phyloP scores from a whole-genome alignment of 1,140 invertebrate species.

The Brachionus sp. region DNA sequence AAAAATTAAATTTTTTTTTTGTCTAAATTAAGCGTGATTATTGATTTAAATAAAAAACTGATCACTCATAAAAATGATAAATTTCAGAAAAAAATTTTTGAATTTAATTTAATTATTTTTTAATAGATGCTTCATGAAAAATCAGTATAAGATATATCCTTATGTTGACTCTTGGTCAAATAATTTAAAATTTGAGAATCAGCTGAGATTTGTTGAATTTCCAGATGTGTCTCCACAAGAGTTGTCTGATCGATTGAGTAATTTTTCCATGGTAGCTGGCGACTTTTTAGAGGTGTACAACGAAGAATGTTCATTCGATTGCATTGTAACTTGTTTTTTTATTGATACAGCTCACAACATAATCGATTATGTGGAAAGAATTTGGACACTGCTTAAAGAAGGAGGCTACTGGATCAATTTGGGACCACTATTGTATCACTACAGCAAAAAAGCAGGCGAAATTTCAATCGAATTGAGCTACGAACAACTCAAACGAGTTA shows the following conservation, averaged over 20 bases:
- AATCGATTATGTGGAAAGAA: slow-evolving; percentile 87
- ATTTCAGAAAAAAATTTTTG: too few species aligned
- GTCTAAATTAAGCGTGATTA: too few species aligned
- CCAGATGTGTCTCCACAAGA: slow-evolving; percentile 76
- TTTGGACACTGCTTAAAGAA: slow-evolving; percentile 83
- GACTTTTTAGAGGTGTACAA: slow-evolving; percentile 77
- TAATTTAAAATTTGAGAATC: slow-evolving; percentile 74
- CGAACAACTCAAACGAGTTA: slow-evolving; percentile 73
- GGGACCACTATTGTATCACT: slow-evolving; percentile 91
- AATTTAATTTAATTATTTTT: too few species aligned
- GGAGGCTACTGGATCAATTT: slow-evolving; percentile 67
- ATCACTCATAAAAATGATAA: not conserved
- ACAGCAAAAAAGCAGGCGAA: slow-evolving; percentile 79
- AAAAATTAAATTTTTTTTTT: too few species aligned
- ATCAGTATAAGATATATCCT: slow-evolving; percentile 73
- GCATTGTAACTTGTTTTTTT: slow-evolving; percentile 93
- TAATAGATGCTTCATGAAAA: slow-evolving; percentile 63
- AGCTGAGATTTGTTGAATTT: slow-evolving; percentile 73
- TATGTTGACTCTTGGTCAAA: slow-evolving; percentile 92
- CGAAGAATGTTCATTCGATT: slow-evolving; percentile 73
- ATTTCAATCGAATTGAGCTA: slow-evolving; percentile 90
- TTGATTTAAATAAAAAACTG: too few species aligned
- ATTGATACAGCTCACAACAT: slow-evolving; percentile 96
- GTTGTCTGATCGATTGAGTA: slow-evolving; percentile 58
- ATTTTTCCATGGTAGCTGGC: slow-evolving; percentile 92